These are phyloP conservation scores for Drosophila kanapiae DNA, from an alignment of 1,140 invertebrate genomes.

Conservation along the genomic window DNA sequence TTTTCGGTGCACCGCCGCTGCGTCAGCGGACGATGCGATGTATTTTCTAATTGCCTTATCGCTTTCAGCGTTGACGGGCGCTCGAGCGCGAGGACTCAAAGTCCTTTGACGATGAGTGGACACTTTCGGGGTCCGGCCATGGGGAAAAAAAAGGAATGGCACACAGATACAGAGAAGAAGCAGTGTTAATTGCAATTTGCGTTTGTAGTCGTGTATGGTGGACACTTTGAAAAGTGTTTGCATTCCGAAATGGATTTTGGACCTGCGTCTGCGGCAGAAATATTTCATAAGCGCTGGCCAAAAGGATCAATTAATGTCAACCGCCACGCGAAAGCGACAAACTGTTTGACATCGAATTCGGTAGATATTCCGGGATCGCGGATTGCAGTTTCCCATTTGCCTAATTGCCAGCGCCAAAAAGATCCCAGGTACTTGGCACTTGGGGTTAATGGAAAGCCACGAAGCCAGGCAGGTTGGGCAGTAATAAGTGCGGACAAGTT, in stretches of 20 bases:
- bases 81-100: conserved; percentile 66
- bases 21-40: conserved; percentile 43
- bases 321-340: conserved; percentile 35
- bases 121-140: conserved; percentile 54
- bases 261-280: conserved; percentile 53
- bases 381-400: conserved; percentile 33
- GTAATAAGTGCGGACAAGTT: conserved; percentile 44
- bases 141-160: conserved; percentile 17
- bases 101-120: conserved; percentile 79
- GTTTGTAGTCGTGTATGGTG: conserved; percentile 38
- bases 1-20: conserved; percentile 50
- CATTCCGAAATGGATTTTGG: conserved; percentile 68
- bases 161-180: conserved; percentile 21
- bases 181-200: conserved; percentile 75
- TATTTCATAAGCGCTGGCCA: conserved; percentile 73
- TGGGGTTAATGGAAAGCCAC: conserved; percentile 53
- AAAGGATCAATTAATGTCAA: conserved; percentile 65
- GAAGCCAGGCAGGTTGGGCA: neutral
- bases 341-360: conserved; percentile 55
- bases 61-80: conserved; percentile 71
- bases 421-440: conserved; percentile 11
- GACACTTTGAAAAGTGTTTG: conserved; percentile 68
- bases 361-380: neutral
- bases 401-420: conserved; percentile 25
- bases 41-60: conserved; percentile 81